Base-by-base conservation (phyloP, 53 echinoderm and acorn worm genomes). In the Stichopus horrens region DNA sequence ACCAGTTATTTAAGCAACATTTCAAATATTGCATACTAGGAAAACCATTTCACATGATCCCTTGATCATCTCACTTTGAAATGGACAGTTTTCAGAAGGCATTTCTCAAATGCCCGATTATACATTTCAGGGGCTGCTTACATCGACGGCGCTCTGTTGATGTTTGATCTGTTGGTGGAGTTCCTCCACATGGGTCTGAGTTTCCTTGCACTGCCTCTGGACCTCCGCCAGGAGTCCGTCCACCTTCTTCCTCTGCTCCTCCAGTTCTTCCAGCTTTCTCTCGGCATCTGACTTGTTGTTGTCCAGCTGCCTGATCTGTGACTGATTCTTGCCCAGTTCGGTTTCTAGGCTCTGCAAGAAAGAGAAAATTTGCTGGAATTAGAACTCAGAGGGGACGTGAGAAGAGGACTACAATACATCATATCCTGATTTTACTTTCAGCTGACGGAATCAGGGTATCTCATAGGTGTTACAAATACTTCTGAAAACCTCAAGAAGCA, bases 221-320 rank as follows among this genome's bases (percentile, higher is more conserved):
- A 96, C 99, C 89, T 99, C 96, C 4, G 93, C 19, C 54, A 99
- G 80, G 54, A 95, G 88, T 57, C 91, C 94, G 55, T 99, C 99
- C 89, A 96, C 88, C 90, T 95, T 96, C 23, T 85, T 86, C 86
- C 93, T 96, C 80, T 96, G 99, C 83, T 96, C 93, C 83, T 99
- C 99, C 57, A 99, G 79, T 37, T 99, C 99, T 56, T 94, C 93
- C n/a, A 99, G 90, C 89, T 93, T 99, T 86, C 89, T 92, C 86
- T 99, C 94, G 20, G 99, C 99, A 54, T 99, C 99, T 19, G 94
- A 88, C 58, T 94, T 94, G 90, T 99, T 96, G 21, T 88, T 90
- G 67, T 96, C 96, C 74, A 99, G 93, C 87, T 99, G 96, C 78
- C 88, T 90, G 55, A 93, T 91, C 79, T 99, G 99, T 18, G 91